Evolutionary conservation across 2,113 vertebrate genomes (phyloP).

Genomic region (Syngnathoides biaculeatus): DNA sequence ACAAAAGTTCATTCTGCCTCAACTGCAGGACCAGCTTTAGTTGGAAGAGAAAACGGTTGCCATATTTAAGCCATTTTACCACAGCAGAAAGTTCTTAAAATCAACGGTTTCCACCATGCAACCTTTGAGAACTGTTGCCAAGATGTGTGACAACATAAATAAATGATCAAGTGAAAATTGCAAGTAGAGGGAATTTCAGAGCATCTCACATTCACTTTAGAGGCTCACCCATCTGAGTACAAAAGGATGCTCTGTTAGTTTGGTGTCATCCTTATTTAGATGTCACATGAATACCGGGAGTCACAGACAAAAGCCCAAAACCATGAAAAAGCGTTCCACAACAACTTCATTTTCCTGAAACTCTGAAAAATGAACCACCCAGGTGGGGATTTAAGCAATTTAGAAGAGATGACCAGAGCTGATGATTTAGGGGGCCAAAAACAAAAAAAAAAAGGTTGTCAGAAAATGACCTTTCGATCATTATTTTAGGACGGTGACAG

Average conservation of each 20-base stretch:
- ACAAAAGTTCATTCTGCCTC: background rate
- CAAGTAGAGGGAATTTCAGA: no score
- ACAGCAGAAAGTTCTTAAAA: background rate
- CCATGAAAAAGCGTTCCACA: background rate
- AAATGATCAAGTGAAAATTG: background rate
- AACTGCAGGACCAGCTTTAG: background rate
- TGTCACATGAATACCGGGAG: background rate
- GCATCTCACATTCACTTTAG: background rate
- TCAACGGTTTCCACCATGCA: background rate
- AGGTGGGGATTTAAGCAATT: background rate
- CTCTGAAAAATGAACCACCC: no score
- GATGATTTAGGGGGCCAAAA: background rate
- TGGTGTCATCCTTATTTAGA: slow-evolving; percentile 15
- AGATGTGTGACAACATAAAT: background rate
- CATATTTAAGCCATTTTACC: background rate
- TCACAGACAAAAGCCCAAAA: background rate
- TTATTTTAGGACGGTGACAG: background rate
- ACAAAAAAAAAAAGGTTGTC: background rate
- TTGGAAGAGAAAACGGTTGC: background rate
- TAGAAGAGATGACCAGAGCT: background rate
- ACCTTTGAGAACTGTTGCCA: background rate
- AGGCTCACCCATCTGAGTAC: background rate
- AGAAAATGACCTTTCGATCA: background rate
- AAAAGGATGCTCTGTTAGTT: slow-evolving; percentile 12
- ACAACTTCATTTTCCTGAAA: background rate